phyloP scores from a whole-genome alignment of 2,113 vertebrate species.

The Mionectes macconnelli region DNA sequence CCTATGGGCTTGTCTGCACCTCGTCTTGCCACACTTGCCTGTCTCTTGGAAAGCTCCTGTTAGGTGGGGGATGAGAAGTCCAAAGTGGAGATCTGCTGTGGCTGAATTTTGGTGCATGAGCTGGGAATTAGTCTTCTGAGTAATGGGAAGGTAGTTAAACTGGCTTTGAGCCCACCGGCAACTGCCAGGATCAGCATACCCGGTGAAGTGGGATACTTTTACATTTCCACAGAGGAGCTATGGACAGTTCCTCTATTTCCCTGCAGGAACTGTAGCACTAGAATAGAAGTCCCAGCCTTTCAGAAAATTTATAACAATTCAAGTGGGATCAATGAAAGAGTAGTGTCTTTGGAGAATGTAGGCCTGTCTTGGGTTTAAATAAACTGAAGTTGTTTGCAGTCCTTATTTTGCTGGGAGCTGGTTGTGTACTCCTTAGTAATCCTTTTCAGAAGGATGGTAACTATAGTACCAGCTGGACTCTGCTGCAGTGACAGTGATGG shows the following conservation, averaged over 20 bases:
- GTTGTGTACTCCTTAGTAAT: background rate
- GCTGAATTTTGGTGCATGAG: accelerated
- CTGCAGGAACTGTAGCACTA: background rate
- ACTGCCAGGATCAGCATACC: background rate
- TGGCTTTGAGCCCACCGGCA: accelerated
- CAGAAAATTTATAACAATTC: background rate
- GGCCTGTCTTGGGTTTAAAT: background rate
- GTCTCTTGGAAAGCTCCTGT: background rate
- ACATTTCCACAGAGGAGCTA: background rate
- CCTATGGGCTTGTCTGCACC: background rate
- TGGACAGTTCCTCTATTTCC: background rate
- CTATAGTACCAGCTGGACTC: accelerated
- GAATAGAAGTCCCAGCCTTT: background rate
- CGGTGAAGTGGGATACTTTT: accelerated
- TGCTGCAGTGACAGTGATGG: background rate
- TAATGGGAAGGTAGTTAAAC: background rate
- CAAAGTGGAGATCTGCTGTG: background rate
- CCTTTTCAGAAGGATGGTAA: background rate
- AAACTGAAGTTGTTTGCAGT: background rate
- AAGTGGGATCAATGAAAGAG: background rate
- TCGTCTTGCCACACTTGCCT: accelerated
- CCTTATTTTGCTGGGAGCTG: background rate
- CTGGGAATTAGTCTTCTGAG: background rate
- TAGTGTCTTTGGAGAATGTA: background rate
- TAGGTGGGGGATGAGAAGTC: background rate